phyloP scores from a whole-genome alignment of 2,113 vertebrate genomes.

The Girardinichthys multiradiatus region DNA sequence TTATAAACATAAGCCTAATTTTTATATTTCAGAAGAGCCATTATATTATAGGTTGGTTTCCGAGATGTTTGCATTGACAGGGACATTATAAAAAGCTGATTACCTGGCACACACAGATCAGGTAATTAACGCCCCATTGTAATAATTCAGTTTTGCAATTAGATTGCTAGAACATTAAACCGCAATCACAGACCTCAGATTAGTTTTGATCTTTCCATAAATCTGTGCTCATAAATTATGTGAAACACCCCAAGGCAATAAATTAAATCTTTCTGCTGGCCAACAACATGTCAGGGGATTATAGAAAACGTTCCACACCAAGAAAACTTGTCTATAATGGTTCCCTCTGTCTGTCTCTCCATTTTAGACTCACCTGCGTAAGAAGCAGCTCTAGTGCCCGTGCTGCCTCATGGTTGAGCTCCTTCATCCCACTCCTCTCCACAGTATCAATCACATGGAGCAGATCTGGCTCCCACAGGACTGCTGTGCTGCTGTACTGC shows the following conservation, averaged over 20 bases:
- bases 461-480: slow-evolving; percentile 82
- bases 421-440: slow-evolving; percentile 76
- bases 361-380: slow-evolving; percentile 80
- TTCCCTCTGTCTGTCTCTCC: neutral
- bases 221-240: neutral
- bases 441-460: slow-evolving; percentile 79
- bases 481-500: slow-evolving; percentile 73
- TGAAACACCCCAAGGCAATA: neutral
- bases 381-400: slow-evolving; percentile 83
- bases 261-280: neutral
- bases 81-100: neutral
- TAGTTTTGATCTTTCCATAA: neutral
- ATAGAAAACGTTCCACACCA: too few species aligned
- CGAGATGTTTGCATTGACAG: neutral
- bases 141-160: neutral
- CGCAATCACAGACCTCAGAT: neutral
- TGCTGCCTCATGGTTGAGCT: slow-evolving; percentile 78
- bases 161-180: neutral
- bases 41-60: neutral
- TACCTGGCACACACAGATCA: neutral
- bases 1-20: neutral
- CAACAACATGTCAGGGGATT: neutral
- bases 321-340: neutral
- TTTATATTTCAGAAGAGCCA: neutral
- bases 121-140: neutral